Evolutionary conservation across 2,797 vertebrate species (phyloP).

Genomic region (Gobio occitaniae): DNA sequence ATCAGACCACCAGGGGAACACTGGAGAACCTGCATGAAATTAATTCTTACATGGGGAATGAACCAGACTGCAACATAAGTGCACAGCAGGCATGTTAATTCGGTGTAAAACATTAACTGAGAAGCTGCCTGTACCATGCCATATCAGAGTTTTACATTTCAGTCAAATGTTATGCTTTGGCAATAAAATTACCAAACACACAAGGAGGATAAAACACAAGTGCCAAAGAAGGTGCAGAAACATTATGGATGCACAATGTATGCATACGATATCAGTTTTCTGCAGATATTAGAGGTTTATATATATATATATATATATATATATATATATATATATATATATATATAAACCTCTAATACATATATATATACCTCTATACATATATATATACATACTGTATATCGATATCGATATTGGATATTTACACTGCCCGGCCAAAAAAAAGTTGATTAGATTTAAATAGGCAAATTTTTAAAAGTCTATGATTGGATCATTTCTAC

Average conservation of each 20-base stretch:
- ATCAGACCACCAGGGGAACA: conserved; percentile 37
- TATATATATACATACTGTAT: neutral
- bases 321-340: no score
- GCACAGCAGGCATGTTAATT: neutral
- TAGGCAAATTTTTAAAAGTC: no score
- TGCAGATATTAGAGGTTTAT: neutral
- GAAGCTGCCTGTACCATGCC: neutral
- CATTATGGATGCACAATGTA: no score
- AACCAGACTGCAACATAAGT: conserved; percentile 12
- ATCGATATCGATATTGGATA: neutral
- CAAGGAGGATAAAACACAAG: neutral
- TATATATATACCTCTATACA: no score
- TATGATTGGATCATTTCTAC: no score
- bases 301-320: no score
- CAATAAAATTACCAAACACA: neutral
- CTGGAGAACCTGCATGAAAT: conserved; percentile 40
- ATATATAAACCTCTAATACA: no score
- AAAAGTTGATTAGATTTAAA: no score
- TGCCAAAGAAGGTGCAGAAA: neutral
- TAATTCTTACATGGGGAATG: conserved; percentile 7
- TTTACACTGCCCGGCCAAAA: neutral
- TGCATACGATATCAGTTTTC: neutral
- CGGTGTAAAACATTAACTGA: neutral
- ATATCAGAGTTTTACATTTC: conserved; percentile 12
- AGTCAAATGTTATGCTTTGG: conserved; percentile 5